Evolutionary conservation across 1,140 invertebrate genomes (phyloP).

Genomic region (Aphis gossypii): DNA sequence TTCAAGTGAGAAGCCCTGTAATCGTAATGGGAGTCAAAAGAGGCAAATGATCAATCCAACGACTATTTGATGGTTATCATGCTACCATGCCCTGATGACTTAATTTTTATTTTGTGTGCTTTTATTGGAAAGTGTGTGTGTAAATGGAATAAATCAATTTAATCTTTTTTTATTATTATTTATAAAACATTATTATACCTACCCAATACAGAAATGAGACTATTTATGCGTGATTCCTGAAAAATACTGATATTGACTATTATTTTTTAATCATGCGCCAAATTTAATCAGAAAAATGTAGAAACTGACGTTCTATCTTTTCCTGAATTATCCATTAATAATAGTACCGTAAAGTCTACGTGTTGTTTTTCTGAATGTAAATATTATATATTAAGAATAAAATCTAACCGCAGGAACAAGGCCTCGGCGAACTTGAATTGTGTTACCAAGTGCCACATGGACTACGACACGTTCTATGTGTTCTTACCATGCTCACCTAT

Average conservation of each 20-base stretch:
- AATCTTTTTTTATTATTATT: background rate
- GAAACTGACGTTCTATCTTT: background rate
- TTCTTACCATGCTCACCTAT: slow-evolving; percentile 82
- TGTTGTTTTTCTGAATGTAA: background rate
- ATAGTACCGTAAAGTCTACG: background rate
- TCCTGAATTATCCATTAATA: background rate
- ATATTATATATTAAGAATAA: background rate
- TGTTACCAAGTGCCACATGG: slow-evolving; percentile 76
- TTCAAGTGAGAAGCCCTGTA: background rate
- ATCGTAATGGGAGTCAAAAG: background rate
- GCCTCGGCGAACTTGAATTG: slow-evolving; percentile 74
- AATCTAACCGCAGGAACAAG: slow-evolving; percentile 14
- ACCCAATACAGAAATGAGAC: background rate
- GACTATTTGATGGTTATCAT: background rate
- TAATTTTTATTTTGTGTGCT: background rate
- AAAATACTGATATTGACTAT: background rate
- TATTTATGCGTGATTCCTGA: background rate
- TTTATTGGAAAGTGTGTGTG: background rate
- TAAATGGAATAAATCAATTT: background rate
- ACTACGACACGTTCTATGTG: slow-evolving; percentile 83
- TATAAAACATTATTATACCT: background rate
- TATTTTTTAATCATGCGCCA: background rate
- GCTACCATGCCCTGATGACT: background rate
- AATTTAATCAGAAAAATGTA: background rate
- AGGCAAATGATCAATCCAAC: background rate